A percentile compares a stretch with the other conserved stretches of the same genome.
Conservation (phyloP, 2,113 vertebrate genomes). For the Motacilla tschutschensis region DNA sequence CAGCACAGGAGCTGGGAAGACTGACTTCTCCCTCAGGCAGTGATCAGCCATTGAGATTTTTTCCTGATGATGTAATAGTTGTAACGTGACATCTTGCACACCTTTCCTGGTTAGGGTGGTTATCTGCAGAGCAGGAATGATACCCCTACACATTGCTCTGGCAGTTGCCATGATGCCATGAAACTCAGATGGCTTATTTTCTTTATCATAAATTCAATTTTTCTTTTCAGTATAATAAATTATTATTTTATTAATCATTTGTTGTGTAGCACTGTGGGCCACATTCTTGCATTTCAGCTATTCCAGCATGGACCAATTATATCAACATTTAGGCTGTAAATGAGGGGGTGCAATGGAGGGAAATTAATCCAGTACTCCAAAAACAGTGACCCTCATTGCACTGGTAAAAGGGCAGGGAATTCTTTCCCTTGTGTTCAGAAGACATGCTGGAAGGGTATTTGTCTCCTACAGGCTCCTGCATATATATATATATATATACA, state of each 20-base stretch:
- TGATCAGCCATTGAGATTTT: slow-evolving; percentile 50
- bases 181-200: not conserved
- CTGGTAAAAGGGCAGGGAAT: not conserved
- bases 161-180: not conserved
- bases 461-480: not conserved
- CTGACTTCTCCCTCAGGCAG: slow-evolving; percentile 32
- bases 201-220: not conserved
- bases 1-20: not conserved
- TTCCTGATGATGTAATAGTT: slow-evolving; percentile 46
- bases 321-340: not conserved
- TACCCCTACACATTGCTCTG: not conserved
- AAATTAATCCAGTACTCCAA: not conserved
- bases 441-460: not conserved
- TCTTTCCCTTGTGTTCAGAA: not conserved
- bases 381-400: not conserved
- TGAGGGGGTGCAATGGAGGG: not conserved
- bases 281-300: not conserved
- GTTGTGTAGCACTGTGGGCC: not conserved
- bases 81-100: slow-evolving; percentile 49
- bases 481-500: not conserved
- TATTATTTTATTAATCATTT: not conserved
- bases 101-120: not conserved
- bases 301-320: not conserved
- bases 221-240: not conserved
- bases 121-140: not conserved